Base-by-base conservation (phyloP, 2,797 vertebrate species). In the Sphaeramia orbicularis region DNA sequence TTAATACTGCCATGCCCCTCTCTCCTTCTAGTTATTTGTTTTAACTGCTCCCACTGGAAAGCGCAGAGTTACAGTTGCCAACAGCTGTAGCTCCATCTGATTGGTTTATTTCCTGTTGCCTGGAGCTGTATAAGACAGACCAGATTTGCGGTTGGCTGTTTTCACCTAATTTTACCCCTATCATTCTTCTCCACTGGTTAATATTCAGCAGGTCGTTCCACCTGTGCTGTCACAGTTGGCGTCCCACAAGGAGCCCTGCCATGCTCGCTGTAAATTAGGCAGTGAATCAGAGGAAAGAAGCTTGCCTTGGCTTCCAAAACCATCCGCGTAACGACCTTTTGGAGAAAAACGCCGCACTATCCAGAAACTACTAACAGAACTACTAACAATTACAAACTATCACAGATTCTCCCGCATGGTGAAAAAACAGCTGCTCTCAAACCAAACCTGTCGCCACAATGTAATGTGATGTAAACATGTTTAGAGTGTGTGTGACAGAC, bases 261-360 rank as follows among this genome's bases (percentile, higher is more conserved):
- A 45, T 59, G 66, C 64, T 71, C 21, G 64, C 58, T 51, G 78
- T 81, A 83, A 83, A 89, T 85, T 78, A 84, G 72, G 61, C 60
- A 74, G 71, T 55, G 55, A 74, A 61, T 80, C 63, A 71, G 66
- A 79, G 54, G 61, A 19, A 43, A 43, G 71, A 65, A 60, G 67
- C 42, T 60, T 5, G 1, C 45, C 54, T 43, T 57, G 18, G 41
- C 43, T 62, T 61, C 18, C 41, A 2, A 18, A 52, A 27, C 44
- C 60, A 12, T 79, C 75, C 84, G 55, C 48, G 71, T 57, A 62
- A 69, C 58, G 35, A 63, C 55, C 55, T 53, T 74, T 32, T 50
- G 42, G 10, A 32, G 48, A 72, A 72, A 59, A 63, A 66, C 55
- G 37, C 16, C n/a, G 53, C 37, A 24, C 16, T 52, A 18, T 62